Conservation (phyloP, 2,797 vertebrate genomes). For the Apogon hyalosoma region DNA sequence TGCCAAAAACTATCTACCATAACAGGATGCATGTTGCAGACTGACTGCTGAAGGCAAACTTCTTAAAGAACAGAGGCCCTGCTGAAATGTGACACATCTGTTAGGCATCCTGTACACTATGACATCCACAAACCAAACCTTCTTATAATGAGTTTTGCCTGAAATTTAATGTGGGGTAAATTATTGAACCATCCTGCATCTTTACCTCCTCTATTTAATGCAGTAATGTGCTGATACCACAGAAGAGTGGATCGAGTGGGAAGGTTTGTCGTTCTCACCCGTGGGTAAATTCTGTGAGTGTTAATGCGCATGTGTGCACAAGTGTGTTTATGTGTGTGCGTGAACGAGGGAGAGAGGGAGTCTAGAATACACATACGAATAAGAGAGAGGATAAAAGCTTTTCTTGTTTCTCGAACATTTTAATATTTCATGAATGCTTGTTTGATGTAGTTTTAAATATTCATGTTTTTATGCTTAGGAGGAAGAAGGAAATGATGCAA, state of each 20-base stretch:
- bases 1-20: constrained; percentile 41
- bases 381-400: constrained; percentile 78
- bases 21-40: constrained; percentile 44
- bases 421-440: constrained; percentile 84
- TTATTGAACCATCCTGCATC: constrained; percentile 57
- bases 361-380: constrained; percentile 60
- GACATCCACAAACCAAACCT: constrained; percentile 38
- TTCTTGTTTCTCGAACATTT: constrained; percentile 79
- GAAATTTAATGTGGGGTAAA: constrained; percentile 55
- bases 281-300: constrained; percentile 62
- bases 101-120: constrained; percentile 50
- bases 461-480: constrained; percentile 82
- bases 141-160: constrained; percentile 45
- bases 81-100: constrained; percentile 47
- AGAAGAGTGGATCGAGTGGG: constrained; percentile 52
- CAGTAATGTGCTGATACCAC: constrained; percentile 70
- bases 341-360: constrained; percentile 33
- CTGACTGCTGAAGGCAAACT: constrained; percentile 30
- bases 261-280: constrained; percentile 59
- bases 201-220: constrained; percentile 50
- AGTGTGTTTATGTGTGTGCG: constrained; percentile 27
- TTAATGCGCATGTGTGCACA: constrained; percentile 30
- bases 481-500: constrained; percentile 75
- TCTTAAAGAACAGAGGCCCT: constrained; percentile 28
- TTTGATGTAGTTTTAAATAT: constrained; percentile 86